phyloP scores from a whole-genome alignment of 2,113 vertebrate genomes.

The Fregata magnificens region DNA sequence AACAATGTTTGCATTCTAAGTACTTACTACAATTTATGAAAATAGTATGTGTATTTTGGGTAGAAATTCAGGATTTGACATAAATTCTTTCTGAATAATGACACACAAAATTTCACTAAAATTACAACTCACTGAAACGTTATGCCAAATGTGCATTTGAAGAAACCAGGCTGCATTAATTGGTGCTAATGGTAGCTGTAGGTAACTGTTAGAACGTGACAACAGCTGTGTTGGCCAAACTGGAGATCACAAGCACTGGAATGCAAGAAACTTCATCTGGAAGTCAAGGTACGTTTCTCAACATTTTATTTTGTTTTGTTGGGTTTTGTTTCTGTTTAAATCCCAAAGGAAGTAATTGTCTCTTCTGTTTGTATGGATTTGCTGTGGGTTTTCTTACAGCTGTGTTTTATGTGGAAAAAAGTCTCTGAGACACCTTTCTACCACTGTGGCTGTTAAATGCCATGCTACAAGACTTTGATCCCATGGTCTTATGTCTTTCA shows the following conservation, averaged over 20 bases:
- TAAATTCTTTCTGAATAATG: neutral
- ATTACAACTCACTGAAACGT: neutral
- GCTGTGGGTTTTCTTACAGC: neutral
- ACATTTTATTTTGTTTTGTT: neutral
- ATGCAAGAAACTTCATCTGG: neutral
- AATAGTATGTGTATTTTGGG: neutral
- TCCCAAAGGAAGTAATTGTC: neutral
- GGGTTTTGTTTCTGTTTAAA: neutral
- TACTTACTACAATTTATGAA: neutral
- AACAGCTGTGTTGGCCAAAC: fast-evolving
- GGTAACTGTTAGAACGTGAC: neutral
- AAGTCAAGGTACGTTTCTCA: neutral
- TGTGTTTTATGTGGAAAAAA: neutral
- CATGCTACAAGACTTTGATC: neutral
- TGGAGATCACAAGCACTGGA: neutral
- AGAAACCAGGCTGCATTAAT: neutral
- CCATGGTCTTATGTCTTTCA: neutral
- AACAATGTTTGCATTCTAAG: neutral
- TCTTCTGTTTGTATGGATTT: neutral
- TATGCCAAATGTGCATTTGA: neutral
- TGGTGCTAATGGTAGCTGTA: fast-evolving
- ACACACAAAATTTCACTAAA: neutral
- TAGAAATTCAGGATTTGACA: neutral
- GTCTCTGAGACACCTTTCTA: neutral
- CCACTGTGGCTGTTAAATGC: neutral